Evolutionary conservation across 1,140 invertebrate genomes (phyloP), one percentile per base, ranked within the genome.

Genomic region (Papilio glaucus): DNA sequence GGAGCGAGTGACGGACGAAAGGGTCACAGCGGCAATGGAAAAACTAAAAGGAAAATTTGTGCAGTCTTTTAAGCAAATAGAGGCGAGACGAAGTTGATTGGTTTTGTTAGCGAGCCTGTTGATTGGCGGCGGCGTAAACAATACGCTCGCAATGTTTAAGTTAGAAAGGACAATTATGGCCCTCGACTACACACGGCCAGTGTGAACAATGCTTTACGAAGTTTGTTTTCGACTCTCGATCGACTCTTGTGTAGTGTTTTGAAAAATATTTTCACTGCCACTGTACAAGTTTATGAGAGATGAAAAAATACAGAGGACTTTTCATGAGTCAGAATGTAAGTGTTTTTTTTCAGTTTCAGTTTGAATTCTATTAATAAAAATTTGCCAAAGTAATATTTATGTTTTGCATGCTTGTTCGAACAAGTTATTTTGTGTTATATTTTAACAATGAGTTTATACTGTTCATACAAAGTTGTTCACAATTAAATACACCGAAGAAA

Each of bases 1-100:
- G 84, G 88, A 86, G 79, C 86, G 87, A 85, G 86, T 89, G 90
- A 91, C 88, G 90, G 85, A 85, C 88, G 89, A 90, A 90, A 92
- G 93, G 91, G 90, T 92, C 89, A 90, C 87, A 91, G 83, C 83
- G 87, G 85, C 88, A 90, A 86, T 88, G 87, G 83, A 87, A 90
- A 90, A 92, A 88, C 86, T 85, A 91, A 93, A 91, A 90, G 85
- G 86, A 91, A 91, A 90, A 92, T 89, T 83, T 57, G 80, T 76
- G 73, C 74, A 73, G 82, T 88, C 89, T 91, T 91, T 93, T 91
- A 91, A 93, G 91, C 91, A 93, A 93, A 93, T 91, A 93, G 68
- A 88, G 87, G 85, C 91, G 91, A 93, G 91, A 91, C 89, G 88
- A 91, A 91, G 91, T 90, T 93, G 91, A 93, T 93, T 93, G 91